Percentiles rank a stretch among this genome's conserved stretches.
Conservation (phyloP, 2,797 vertebrate genomes). For the Leptoclinus maculatus region DNA sequence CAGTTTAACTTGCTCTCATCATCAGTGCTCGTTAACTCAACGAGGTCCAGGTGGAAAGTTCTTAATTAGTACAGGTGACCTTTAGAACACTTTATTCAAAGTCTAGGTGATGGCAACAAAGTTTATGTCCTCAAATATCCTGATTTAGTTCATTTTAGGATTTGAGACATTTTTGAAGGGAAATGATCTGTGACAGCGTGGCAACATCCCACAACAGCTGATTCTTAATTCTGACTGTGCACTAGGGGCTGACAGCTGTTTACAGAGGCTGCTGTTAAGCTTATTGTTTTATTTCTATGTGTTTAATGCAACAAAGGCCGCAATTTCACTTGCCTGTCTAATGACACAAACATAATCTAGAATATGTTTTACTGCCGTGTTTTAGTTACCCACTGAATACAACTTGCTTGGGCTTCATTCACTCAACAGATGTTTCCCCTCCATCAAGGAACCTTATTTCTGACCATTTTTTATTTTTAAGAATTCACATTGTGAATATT, state of each 20-base stretch:
- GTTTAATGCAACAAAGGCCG: not conserved
- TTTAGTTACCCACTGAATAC: not conserved
- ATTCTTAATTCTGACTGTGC: not conserved
- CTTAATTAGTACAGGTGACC: not conserved
- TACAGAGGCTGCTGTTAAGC: not conserved
- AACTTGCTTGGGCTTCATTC: not conserved
- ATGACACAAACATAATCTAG: not conserved
- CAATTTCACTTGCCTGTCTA: not conserved
- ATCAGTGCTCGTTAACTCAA: not conserved
- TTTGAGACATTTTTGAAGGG: not conserved
- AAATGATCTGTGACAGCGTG: not conserved
- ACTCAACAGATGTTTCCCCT: not conserved
- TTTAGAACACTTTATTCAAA: not conserved
- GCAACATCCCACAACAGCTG: not conserved
- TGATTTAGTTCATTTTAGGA: not conserved
- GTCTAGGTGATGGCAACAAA: not conserved
- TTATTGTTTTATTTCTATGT: not conserved
- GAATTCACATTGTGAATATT: conserved; percentile 64
- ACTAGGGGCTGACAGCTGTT: not conserved
- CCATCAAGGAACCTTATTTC: conserved; percentile 11
- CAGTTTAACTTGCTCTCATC: not conserved
- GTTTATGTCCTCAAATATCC: not conserved
- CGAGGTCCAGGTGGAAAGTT: not conserved
- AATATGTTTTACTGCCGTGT: not conserved
- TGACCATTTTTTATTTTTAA: not conserved